Evolutionary conservation across 1,140 invertebrate species (phyloP).

Genomic region (Neodiprion virginianus): DNA sequence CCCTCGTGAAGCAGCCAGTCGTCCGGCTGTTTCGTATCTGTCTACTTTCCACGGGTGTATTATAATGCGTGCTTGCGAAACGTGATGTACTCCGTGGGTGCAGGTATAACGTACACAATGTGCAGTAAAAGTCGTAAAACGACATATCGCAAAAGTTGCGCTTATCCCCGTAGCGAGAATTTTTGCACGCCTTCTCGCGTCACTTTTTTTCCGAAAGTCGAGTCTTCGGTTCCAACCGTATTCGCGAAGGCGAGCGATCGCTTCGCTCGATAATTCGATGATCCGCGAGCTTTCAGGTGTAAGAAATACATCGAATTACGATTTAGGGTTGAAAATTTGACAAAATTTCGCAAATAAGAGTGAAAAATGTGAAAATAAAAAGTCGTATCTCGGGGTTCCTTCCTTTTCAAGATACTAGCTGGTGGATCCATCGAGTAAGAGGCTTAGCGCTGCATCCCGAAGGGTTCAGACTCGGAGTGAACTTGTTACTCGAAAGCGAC

Average conservation of each 20-base stretch:
- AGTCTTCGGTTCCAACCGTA: background rate
- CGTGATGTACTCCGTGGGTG: too few species aligned
- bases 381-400: too few species aligned
- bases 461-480: background rate
- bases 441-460: background rate
- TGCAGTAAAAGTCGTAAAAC: background rate
- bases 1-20: too few species aligned
- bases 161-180: background rate
- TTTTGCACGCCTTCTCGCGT: background rate
- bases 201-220: constrained; percentile 13
- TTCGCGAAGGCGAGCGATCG: too few species aligned
- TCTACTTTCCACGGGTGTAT: too few species aligned
- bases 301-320: too few species aligned
- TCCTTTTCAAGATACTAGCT: too few species aligned
- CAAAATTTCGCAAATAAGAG: background rate
- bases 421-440: background rate
- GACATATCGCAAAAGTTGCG: background rate
- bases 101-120: too few species aligned
- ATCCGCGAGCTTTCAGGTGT: background rate
- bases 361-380: too few species aligned
- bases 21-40: too few species aligned
- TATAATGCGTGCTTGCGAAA: too few species aligned
- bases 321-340: background rate
- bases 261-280: constrained; percentile 10
- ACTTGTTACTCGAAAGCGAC: background rate